Percentiles rank a stretch among this genome's conserved stretches.
These are phyloP conservation scores for Muscicapa comitata DNA, from an alignment of 2,797 vertebrate species.

Conservation along the genomic window DNA sequence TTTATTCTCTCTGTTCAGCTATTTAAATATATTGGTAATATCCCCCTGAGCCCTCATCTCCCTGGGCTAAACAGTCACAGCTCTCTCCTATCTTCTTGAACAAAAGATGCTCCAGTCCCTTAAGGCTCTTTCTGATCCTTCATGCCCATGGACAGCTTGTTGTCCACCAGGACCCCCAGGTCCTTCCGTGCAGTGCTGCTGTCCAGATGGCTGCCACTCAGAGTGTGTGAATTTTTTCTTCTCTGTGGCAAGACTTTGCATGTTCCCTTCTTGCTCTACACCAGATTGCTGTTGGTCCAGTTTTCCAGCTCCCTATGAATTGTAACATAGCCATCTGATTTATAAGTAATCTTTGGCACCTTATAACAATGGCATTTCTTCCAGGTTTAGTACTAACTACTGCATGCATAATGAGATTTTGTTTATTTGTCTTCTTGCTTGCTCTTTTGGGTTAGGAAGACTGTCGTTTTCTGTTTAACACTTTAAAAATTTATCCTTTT, in stretches of 20 bases:
- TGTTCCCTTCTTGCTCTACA: not conserved
- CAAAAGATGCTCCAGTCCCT: not conserved
- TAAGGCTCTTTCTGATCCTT: not conserved
- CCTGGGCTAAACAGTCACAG: not conserved
- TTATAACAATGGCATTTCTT: not conserved
- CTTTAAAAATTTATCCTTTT: not conserved
- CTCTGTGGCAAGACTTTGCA: not conserved
- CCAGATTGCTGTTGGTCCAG: not conserved
- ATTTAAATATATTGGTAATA: not conserved
- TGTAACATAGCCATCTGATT: not conserved
- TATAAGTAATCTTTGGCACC: not conserved
- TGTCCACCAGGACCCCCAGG: not conserved
- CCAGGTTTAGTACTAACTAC: not conserved
- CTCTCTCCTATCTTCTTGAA: no score
- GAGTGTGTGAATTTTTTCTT: not conserved
- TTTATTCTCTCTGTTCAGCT: not conserved
- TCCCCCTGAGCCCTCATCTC: not conserved
- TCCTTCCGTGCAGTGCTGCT: not conserved
- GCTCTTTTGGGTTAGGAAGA: not conserved
- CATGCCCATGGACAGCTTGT: not conserved
- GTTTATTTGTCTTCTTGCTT: not conserved
- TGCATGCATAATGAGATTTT: not conserved
- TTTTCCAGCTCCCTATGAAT: not conserved
- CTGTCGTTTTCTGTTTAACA: not conserved
- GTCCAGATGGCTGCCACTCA: not conserved